Conservation (phyloP, 2,113 vertebrate genomes). For the Empidonax traillii region DNA sequence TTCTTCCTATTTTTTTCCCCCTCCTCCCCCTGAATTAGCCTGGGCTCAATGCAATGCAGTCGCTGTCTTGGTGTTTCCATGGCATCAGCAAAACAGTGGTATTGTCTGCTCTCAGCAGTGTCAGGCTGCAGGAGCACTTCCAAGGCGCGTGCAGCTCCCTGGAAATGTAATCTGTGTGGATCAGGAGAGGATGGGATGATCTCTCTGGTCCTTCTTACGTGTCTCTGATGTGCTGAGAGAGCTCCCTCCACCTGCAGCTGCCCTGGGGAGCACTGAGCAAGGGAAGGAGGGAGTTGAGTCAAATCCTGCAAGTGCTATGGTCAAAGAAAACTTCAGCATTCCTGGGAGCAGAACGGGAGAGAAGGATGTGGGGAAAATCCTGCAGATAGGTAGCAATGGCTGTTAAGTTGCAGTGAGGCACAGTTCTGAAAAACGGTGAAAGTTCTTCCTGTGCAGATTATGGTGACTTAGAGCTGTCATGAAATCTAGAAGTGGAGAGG, state of each 20-base stretch:
- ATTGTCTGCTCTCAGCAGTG: constrained; percentile 23
- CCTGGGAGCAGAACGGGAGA: background rate
- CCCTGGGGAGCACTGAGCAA: background rate
- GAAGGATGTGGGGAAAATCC: background rate
- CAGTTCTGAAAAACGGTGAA: background rate
- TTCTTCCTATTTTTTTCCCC: background rate
- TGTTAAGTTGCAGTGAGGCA: background rate
- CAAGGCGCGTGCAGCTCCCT: background rate
- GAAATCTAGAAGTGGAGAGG: background rate
- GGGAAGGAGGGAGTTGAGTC: background rate
- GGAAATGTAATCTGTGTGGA: background rate
- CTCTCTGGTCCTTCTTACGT: background rate
- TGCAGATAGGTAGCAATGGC: background rate
- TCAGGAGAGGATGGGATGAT: background rate
- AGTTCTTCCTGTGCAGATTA: background rate
- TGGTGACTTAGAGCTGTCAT: background rate
- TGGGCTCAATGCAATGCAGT: background rate
- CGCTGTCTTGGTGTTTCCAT: constrained; percentile 45
- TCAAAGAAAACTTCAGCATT: background rate
- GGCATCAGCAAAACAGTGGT: constrained; percentile 58
- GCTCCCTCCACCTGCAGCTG: background rate
- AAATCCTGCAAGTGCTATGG: background rate
- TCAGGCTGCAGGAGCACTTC: constrained; percentile 29
- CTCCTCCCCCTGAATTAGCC: background rate
- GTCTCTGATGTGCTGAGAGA: background rate